Evolutionary conservation across 1,140 invertebrate species (phyloP).

Genomic region (Drosophila bipectinata): DNA sequence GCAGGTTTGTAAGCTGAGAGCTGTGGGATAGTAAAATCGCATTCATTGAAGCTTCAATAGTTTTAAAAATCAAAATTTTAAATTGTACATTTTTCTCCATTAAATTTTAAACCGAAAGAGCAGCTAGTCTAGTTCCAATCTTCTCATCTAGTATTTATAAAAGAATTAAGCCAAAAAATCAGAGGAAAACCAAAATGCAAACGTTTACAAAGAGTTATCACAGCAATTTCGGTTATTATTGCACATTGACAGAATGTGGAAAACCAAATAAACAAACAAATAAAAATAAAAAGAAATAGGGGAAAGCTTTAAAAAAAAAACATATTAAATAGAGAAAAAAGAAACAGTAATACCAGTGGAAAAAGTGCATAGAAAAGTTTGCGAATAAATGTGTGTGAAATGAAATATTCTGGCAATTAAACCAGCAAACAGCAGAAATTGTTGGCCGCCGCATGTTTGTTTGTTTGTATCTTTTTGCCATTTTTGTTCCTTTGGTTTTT

Average conservation of each 20-base stretch:
- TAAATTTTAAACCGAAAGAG: neutral
- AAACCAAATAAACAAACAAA: constrained; percentile 15
- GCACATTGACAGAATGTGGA: constrained; percentile 43
- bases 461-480: constrained; percentile 10
- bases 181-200: constrained; percentile 21
- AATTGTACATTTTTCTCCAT: neutral
- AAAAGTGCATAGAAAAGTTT: constrained; percentile 36
- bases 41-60: too few relatives aligned
- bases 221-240: constrained; percentile 46
- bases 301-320: constrained; percentile 16
- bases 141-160: constrained; percentile 41
- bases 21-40: too few relatives aligned
- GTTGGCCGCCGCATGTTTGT: constrained; percentile 15
- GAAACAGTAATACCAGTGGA: constrained; percentile 26
- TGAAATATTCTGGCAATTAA: constrained; percentile 79
- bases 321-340: constrained; percentile 22
- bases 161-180: constrained; percentile 39
- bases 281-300: neutral
- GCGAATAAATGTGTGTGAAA: constrained; percentile 38
- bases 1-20: too few relatives aligned
- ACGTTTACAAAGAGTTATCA: constrained; percentile 50
- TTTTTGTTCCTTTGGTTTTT: constrained; percentile 16
- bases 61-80: too few relatives aligned
- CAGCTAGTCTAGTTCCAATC: neutral
- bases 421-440: constrained; percentile 44